phyloP scores from a whole-genome alignment of 2,113 vertebrate genomes.

The Coracopsis vasa region DNA sequence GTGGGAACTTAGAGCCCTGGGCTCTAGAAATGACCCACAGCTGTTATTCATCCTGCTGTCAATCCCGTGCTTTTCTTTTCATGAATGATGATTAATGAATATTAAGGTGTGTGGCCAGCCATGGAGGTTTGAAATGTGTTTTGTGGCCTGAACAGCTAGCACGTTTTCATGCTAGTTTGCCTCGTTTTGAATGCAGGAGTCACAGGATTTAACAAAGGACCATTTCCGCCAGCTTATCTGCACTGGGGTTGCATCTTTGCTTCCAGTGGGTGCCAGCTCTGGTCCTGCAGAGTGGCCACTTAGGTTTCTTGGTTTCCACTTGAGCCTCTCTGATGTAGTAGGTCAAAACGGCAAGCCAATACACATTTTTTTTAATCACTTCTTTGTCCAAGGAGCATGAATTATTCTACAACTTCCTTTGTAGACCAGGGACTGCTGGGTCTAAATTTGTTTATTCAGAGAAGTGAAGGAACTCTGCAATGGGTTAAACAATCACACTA shows the following conservation, averaged over 20 bases:
- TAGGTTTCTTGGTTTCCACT: background rate
- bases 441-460: background rate
- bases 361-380: background rate
- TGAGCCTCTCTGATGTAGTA: background rate
- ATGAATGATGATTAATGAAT: background rate
- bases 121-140: background rate
- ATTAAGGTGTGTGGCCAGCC: background rate
- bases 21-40: background rate
- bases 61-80: background rate
- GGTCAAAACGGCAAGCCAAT: background rate
- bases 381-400: background rate
- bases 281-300: background rate
- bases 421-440: background rate
- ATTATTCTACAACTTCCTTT: background rate
- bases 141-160: background rate
- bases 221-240: background rate
- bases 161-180: background rate
- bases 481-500: background rate
- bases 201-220: rapidly evolving
- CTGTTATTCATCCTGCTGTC: background rate
- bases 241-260: background rate
- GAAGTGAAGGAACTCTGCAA: background rate
- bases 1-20: background rate
- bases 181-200: background rate
- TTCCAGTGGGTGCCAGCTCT: background rate